Conservation (phyloP, 2,888 invertebrate genomes). For the Hirtodrosophila confusa region DNA sequence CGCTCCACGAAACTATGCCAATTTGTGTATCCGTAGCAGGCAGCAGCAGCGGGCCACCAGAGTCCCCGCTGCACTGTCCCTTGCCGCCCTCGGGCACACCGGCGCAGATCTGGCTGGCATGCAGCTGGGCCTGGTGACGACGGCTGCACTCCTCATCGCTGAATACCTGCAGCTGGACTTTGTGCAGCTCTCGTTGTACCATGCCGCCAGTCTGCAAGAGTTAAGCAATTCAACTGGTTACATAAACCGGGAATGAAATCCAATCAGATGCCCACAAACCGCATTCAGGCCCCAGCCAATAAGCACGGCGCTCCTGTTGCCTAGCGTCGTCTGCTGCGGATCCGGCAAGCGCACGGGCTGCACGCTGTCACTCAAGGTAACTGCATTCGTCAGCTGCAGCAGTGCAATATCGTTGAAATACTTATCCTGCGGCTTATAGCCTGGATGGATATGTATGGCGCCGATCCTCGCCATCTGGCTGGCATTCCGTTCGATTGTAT, state of each 20-base stretch:
- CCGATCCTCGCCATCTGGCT: conserved; percentile 66
- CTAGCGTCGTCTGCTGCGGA: conserved; percentile 54
- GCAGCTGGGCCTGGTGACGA: conserved; percentile 74
- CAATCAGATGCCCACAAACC: conserved; percentile 49
- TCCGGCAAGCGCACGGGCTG: conserved; percentile 74
- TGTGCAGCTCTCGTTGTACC: conserved; percentile 81
- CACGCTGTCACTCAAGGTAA: conserved; percentile 56
- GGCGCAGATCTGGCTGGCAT: conserved; percentile 84
- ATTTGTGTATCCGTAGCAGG: conserved; percentile 79
- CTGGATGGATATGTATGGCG: conserved; percentile 74
- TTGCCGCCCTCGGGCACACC: conserved; percentile 84
- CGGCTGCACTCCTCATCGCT: conserved; percentile 82
- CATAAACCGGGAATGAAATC: too few species aligned
- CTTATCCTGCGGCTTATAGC: conserved; percentile 69
- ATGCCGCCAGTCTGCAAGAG: conserved; percentile 79
- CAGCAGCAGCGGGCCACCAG: conserved; percentile 84
- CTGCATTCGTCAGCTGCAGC: conserved; percentile 62
- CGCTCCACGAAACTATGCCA: conserved; percentile 85
- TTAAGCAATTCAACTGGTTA: too few species aligned
- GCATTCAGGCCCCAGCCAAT: conserved; percentile 84
- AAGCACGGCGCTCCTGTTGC: conserved; percentile 66
- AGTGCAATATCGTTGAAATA: conserved; percentile 80
- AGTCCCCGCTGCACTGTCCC: conserved; percentile 85
- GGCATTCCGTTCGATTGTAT: conserved; percentile 60
- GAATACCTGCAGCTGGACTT: conserved; percentile 82